phyloP scores from a whole-genome alignment of 2,888 invertebrate genomes.

The Eustalomyia histrio region DNA sequence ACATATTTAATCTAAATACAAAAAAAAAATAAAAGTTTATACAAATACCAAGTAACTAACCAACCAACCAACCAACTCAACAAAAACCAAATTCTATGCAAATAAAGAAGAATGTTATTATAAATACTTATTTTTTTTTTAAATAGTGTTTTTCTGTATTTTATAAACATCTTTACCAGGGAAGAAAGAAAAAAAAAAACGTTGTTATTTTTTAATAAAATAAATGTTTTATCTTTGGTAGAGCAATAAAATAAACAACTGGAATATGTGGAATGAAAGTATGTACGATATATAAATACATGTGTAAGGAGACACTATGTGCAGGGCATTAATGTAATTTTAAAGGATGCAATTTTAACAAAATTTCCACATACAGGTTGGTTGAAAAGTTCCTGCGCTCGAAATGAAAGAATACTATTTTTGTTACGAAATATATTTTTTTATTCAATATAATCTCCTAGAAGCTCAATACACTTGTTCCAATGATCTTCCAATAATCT shows the following conservation, averaged over 20 bases:
- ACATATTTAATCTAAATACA: neutral
- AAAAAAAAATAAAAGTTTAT: too few species aligned
- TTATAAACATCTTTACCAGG: neutral
- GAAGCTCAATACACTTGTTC: too few species aligned
- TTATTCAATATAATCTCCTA: too few species aligned
- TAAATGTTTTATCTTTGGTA: neutral
- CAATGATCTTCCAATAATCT: too few species aligned
- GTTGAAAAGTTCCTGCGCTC: too few species aligned
- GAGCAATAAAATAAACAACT: neutral
- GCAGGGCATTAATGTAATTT: too few species aligned
- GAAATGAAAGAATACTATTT: too few species aligned
- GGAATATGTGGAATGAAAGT: neutral
- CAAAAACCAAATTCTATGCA: neutral
- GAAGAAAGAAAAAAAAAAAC: neutral
- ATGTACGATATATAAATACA: too few species aligned
- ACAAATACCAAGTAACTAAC: neutral
- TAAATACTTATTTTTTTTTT: neutral
- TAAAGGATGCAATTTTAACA: too few species aligned
- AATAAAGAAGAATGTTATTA: neutral
- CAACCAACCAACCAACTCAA: neutral
- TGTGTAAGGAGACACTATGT: too few species aligned
- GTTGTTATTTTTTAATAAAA: constrained; percentile 3
- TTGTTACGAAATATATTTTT: too few species aligned
- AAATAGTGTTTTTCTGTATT: neutral
- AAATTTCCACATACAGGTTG: too few species aligned